Conservation (phyloP, 2,797 vertebrate genomes). For the Odontamblyopus lacepedii region DNA sequence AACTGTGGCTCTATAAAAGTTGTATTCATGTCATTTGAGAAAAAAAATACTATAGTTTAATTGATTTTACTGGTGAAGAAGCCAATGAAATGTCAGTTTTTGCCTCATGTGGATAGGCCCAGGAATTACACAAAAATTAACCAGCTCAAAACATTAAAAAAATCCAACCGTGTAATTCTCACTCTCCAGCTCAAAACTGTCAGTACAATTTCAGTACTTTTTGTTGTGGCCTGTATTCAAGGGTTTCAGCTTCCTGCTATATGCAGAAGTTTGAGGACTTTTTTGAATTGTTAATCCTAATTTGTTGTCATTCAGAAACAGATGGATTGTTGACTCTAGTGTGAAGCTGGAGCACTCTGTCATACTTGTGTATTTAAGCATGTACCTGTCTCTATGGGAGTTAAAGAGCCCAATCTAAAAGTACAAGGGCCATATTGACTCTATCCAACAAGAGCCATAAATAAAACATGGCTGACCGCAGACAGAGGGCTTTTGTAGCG, state of each 20-base stretch:
- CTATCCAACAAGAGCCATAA: slow-evolving; percentile 26
- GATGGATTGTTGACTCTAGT: background rate
- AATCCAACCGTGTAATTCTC: too few relatives aligned
- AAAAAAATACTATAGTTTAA: too few relatives aligned
- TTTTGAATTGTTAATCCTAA: too few relatives aligned
- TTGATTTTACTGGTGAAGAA: background rate
- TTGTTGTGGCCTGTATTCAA: background rate
- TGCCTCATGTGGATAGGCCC: background rate
- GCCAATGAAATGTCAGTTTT: background rate
- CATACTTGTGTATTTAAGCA: slow-evolving; percentile 4
- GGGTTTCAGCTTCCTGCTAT: too few relatives aligned
- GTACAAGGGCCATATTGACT: slow-evolving; percentile 16
- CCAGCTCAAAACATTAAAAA: background rate
- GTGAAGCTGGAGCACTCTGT: background rate
- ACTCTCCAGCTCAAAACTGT: background rate
- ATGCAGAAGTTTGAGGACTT: too few relatives aligned
- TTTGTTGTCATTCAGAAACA: too few relatives aligned
- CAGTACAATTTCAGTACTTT: background rate
- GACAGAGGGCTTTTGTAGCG: slow-evolving; percentile 25
- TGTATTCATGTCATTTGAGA: background rate
- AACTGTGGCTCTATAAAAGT: slow-evolving; percentile 6
- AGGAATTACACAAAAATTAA: background rate
- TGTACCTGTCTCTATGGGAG: slow-evolving; percentile 11
- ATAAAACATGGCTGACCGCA: slow-evolving; percentile 26
- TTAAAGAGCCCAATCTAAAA: background rate